Evolutionary conservation across 1,140 invertebrate genomes (phyloP), one percentile per base, ranked within the genome.

Genomic region (Leptinotarsa texana): DNA sequence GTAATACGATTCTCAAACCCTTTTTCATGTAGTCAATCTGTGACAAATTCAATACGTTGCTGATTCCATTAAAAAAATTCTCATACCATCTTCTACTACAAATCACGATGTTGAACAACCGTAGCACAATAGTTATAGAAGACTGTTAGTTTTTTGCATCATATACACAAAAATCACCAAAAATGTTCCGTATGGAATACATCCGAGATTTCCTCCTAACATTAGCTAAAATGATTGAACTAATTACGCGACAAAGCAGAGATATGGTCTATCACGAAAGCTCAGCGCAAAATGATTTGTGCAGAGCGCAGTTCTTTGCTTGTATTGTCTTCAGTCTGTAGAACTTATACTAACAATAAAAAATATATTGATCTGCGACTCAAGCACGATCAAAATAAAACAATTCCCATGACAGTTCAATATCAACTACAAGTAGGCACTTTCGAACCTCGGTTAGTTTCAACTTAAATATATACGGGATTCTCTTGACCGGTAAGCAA

Each of bases 401-500:
- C 81, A 79, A 83, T 83, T 82, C 82, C 82, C 76, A 79, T 75
- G 78, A 80, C 72, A 79, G 79, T 79, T 80, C 80, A 83, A 83
- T 84, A 83, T 84, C 81, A 83, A 84, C 83, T 85, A 85, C 79
- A 81, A 82, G 78, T 84, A 85, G 84, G 84, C 84, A 85, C 84
- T 85, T 85, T 84, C 82, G 81, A 82, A 83, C 82, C 83, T 81
- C 77, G 77, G 78, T 78, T 80, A 80, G 75, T 76, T 75, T 79
- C 74, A 85, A 82, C 61, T 93, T 93, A 95, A 88, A 99, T 99
- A 88, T 98, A 99, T 87, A 98, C 95, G 80, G 98, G 98, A 84
- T 96, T 96, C 88, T 99, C 98, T 88, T 99, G 98, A 74, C 98
- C 98, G 75, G 98, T 99, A 83, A 99, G 88, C 84, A 99, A 89